Evolutionary conservation across 1,140 invertebrate species (phyloP).

Genomic region (Drosophila mauritiana): DNA sequence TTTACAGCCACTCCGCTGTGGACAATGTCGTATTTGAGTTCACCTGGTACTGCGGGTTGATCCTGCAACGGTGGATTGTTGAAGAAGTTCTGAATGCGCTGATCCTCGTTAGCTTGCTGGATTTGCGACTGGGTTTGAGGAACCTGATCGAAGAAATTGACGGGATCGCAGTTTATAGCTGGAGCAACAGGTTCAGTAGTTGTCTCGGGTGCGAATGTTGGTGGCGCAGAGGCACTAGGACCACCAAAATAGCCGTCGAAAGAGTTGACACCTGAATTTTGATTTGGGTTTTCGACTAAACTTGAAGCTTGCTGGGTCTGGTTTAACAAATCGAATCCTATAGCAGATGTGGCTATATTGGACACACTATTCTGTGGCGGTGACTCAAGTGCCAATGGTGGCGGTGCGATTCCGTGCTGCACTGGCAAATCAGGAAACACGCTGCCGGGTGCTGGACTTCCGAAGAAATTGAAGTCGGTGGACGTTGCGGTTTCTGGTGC

Average conservation of each 20-base stretch:
- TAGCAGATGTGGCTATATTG: conserved; percentile 14
- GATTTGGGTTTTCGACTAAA: conserved; percentile 34
- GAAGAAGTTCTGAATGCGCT: conserved; percentile 83
- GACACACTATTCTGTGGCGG: conserved; percentile 2
- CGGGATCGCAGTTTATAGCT: conserved; percentile 19
- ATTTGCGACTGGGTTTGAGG: conserved; percentile 11
- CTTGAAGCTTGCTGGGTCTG: conserved; percentile 57
- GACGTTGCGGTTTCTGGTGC: conserved; percentile 11
- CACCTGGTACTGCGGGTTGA: conserved; percentile 64
- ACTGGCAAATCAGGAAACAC: conserved; percentile 52
- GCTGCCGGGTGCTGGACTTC: neutral
- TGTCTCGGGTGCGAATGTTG: conserved; percentile 9
- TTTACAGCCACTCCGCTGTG: conserved; percentile 69
- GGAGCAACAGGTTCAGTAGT: neutral
- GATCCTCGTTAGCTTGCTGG: conserved; percentile 68
- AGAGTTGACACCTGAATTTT: conserved; percentile 69
- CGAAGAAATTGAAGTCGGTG: conserved; percentile 63
- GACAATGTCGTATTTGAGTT: conserved; percentile 82
- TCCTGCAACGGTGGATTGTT: conserved; percentile 82
- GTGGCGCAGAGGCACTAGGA: neutral
- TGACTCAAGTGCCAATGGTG: conserved; percentile 26
- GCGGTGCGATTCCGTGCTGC: conserved; percentile 35
- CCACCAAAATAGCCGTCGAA: conserved; percentile 57
- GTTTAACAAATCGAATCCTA: conserved; percentile 69
- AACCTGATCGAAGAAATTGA: conserved; percentile 71